These are phyloP conservation scores for Rhinoraja longicauda DNA, from an alignment of 2,797 vertebrate species.

Conservation along the genomic window DNA sequence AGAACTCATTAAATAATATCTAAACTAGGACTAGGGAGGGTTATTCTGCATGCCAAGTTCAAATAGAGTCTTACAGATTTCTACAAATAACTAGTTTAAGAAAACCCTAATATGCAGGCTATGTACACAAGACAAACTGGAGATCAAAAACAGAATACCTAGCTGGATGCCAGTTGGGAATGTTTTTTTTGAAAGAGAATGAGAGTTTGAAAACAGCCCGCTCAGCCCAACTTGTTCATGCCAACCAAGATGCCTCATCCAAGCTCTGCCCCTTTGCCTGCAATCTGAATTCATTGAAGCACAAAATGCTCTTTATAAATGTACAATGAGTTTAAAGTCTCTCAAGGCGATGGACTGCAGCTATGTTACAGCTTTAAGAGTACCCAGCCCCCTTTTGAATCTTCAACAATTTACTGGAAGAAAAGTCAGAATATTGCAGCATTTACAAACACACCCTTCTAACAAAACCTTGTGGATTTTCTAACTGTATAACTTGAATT, in stretches of 20 bases:
- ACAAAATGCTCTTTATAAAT: constrained; percentile 1
- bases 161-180: neutral
- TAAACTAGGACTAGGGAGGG: neutral
- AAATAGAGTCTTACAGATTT: neutral
- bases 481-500: no score
- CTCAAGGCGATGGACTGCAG: neutral
- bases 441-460: neutral
- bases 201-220: no score
- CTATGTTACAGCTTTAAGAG: neutral
- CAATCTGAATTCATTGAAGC: neutral
- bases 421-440: neutral
- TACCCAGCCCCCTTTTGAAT: neutral
- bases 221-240: no score
- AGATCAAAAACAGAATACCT: neutral
- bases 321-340: neutral
- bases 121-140: neutral
- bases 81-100: no score
- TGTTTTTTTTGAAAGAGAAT: neutral
- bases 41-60: neutral
- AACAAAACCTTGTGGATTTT: neutral
- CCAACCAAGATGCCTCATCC: no score
- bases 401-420: neutral
- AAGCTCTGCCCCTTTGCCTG: no score
- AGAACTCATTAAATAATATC: neutral
- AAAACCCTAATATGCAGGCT: neutral